Evolutionary conservation across 2,113 vertebrate species (phyloP), one percentile per base, ranked within the genome.

Genomic region (Oryzias woworae): DNA sequence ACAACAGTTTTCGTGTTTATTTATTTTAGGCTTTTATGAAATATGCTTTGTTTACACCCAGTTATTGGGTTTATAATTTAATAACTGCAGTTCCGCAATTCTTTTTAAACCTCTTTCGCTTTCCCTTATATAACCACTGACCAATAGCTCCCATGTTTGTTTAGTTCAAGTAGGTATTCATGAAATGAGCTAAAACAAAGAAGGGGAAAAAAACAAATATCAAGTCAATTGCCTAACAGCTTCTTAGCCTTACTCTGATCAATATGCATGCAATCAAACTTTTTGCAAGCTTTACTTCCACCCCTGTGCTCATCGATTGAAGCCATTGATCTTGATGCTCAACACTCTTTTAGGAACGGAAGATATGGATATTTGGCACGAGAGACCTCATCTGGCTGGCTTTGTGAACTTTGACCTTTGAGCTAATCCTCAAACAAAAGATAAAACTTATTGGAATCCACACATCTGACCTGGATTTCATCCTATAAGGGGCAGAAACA

Each of bases 181-280:
- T 69, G 7, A 68, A 66, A 58, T 50, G 14, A 75, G 56, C 56
- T 69, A 62, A 66, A 75, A 58, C 20, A 53, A 44, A 45, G 14
- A 3, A 4, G 45, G 4, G 36, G 48, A 41, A 41, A 46, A 14
- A 77, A 71, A 71, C 71, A 61, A 75, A 77, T 77, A 69, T 71
- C 5, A 20, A 80, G 88, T 88, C 87, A 79, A 90, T 88, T 79
- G 57, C 83, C 81, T 86, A 81, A 82, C 58, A 86, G 81, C 84
- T 74, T 71, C 78, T 83, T 73, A 78, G 77, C 73, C 71, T 75
- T 53, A 4, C 58, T 83, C 80, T 87, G 58, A 90, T 90, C 88
- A 88, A 90, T 90, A 86, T 88, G 80, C 86, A 80, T 80, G 73
- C 85, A 85, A 85, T 85, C 82, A 84, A 90, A 90, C 81, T 86